Conservation (phyloP, 2,797 vertebrate genomes). For the Eupleurogrammus muticus region DNA sequence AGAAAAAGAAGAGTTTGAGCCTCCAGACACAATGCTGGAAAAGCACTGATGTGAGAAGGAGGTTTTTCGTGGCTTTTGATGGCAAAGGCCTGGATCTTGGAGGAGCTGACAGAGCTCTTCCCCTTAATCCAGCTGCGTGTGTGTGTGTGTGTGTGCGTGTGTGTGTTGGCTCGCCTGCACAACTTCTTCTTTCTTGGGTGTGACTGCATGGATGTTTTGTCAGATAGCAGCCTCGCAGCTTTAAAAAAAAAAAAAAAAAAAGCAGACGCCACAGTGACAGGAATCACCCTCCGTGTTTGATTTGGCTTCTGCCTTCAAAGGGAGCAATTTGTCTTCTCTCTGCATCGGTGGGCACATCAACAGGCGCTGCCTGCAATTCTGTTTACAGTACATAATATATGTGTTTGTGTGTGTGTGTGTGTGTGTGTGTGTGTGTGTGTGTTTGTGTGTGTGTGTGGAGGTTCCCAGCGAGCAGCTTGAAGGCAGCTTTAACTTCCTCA, state of each 20-base stretch:
- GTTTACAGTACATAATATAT: constrained; percentile 44
- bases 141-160: constrained; percentile 11
- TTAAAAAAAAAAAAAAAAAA: no score
- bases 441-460: constrained; percentile 6
- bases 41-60: constrained; percentile 38
- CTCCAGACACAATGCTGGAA: constrained; percentile 17
- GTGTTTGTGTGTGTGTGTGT: constrained; percentile 22
- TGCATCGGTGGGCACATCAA: constrained; percentile 76
- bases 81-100: constrained; percentile 53
- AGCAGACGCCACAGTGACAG: constrained; percentile 70
- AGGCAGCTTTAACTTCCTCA: constrained; percentile 63
- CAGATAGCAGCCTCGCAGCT: constrained; percentile 68
- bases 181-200: constrained; percentile 65
- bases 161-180: constrained; percentile 21
- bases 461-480: constrained; percentile 46
- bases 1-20: constrained; percentile 9
- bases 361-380: constrained; percentile 50
- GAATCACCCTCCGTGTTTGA: constrained; percentile 75
- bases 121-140: constrained; percentile 51
- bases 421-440: not conserved
- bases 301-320: constrained; percentile 78
- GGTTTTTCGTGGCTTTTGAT: constrained; percentile 60
- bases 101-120: constrained; percentile 63
- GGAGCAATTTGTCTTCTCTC: constrained; percentile 78
- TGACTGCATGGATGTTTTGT: constrained; percentile 68